phyloP scores from a whole-genome alignment of 2,113 vertebrate genomes.

The Illadopsis cleaveri region DNA sequence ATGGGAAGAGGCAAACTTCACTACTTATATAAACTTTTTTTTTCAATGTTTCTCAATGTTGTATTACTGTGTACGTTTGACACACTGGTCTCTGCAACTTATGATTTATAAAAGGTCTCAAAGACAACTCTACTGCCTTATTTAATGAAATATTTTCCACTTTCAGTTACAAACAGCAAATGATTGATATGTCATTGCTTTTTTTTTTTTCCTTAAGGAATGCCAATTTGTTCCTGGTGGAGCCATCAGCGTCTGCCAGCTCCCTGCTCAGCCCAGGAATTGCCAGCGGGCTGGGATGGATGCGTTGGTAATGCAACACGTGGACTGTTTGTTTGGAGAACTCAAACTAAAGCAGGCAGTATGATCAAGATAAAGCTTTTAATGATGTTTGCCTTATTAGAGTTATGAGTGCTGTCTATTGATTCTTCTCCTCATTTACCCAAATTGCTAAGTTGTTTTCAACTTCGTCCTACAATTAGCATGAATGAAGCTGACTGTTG shows the following conservation, averaged over 20 bases:
- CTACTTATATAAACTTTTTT: neutral
- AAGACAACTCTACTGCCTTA: neutral
- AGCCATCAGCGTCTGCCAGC: neutral
- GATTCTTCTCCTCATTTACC: conserved; percentile 40
- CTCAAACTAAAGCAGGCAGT: neutral
- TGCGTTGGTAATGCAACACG: accelerated
- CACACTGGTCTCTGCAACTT: neutral
- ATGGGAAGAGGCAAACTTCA: neutral
- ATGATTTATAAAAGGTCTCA: neutral
- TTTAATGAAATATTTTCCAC: neutral
- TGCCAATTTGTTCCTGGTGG: neutral
- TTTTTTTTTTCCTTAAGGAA: neutral
- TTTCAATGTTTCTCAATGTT: neutral
- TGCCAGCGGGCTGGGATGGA: neutral
- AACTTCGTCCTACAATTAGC: conserved; percentile 3
- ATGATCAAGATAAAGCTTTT: conserved; percentile 37
- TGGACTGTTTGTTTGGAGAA: conserved; percentile 6
- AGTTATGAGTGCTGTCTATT: conserved; percentile 9
- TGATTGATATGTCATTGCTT: accelerated
- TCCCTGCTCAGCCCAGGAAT: neutral
- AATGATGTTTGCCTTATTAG: conserved; percentile 47
- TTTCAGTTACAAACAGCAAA: neutral
- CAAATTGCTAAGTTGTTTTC: conserved; percentile 55
- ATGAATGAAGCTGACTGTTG: conserved; percentile 14
- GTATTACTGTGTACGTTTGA: neutral